Evolutionary conservation across 2,113 vertebrate genomes (phyloP).

Genomic region (Aviceda subcristata): DNA sequence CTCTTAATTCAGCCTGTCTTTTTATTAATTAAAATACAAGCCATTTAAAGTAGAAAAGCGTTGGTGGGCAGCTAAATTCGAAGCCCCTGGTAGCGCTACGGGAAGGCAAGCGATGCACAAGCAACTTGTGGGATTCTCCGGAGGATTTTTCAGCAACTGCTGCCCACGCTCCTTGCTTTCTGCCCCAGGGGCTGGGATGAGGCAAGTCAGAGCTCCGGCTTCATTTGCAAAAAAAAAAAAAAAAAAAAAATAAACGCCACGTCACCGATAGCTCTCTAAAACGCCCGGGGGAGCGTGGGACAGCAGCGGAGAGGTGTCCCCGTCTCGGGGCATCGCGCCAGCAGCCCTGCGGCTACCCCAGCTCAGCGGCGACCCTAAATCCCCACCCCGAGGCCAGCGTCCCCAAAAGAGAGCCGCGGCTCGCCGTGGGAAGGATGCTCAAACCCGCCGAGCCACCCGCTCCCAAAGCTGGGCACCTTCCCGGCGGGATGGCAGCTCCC

Average conservation of each 20-base stretch:
- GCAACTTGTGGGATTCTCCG: no score
- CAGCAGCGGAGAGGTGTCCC: neutral
- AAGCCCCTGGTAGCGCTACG: neutral
- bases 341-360: neutral
- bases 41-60: neutral
- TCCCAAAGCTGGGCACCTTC: neutral
- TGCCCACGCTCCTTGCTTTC: neutral
- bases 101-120: neutral
- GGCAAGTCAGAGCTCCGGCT: neutral
- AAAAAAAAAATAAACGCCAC: rapidly evolving
- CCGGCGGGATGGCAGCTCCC: neutral
- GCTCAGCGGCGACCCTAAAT: neutral
- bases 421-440: neutral
- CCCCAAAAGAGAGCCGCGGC: neutral
- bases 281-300: neutral
- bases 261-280: neutral
- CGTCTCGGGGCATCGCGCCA: neutral
- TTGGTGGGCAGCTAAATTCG: neutral
- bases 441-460: rapidly evolving
- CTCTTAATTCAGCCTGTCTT: slow-evolving; percentile 6
- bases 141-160: no score
- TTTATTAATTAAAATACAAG: neutral
- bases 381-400: rapidly evolving
- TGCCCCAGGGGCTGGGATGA: neutral
- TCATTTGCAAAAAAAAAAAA: no score